A percentile compares a stretch with the other conserved stretches of the same genome.
phyloP scores from a whole-genome alignment of 2,888 invertebrate genomes.

The Plagiodera versicolora region DNA sequence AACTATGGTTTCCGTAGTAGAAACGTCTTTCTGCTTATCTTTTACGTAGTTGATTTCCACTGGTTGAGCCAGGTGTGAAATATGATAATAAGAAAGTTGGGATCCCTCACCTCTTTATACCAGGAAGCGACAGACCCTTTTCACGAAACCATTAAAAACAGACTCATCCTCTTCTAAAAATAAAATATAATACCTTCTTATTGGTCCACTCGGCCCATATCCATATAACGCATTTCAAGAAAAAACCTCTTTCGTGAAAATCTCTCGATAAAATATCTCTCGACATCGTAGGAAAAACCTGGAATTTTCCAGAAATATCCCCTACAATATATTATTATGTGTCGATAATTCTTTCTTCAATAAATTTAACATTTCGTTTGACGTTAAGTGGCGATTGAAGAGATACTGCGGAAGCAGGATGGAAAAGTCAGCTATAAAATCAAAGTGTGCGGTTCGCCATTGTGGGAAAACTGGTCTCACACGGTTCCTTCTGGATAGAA shows the following conservation, averaged over 20 bases:
- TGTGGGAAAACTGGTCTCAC: constrained; percentile 33
- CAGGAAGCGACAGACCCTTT: background rate
- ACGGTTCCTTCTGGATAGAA: background rate
- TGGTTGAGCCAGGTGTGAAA: background rate
- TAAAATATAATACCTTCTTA: background rate
- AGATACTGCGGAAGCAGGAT: constrained; percentile 39
- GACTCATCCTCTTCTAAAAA: background rate
- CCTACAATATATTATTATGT: constrained; percentile 30
- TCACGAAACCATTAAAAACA: background rate
- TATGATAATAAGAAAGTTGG: background rate
- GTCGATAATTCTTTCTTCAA: constrained; percentile 33
- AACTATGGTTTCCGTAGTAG: too few relatives aligned
- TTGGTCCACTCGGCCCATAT: background rate
- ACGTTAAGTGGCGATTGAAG: constrained; percentile 35
- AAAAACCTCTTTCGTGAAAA: background rate
- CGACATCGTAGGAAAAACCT: background rate
- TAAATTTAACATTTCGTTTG: constrained; percentile 34
- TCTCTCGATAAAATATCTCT: background rate
- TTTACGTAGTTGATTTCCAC: background rate
- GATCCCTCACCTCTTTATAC: background rate
- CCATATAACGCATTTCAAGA: constrained; percentile 1
- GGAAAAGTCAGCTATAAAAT: constrained; percentile 48
- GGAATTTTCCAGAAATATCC: constrained; percentile 11
- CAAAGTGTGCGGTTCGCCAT: constrained; percentile 50
- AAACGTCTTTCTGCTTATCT: too few relatives aligned